A percentile compares a stretch with the other conserved stretches of the same genome.
Evolutionary conservation across 1,140 invertebrate species (phyloP).

Genomic region (Drosophila lacertosa): DNA sequence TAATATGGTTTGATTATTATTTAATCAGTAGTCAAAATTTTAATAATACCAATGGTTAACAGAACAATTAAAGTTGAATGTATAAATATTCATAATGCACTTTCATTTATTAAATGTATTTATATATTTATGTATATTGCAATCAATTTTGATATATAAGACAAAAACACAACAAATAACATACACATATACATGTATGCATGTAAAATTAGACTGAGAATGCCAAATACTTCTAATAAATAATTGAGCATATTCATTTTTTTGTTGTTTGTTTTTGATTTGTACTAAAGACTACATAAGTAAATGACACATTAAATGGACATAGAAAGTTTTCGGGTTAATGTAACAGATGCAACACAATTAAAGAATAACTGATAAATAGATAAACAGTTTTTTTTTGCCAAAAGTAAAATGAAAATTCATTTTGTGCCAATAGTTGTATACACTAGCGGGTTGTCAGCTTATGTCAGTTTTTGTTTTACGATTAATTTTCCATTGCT

Average conservation of each 20-base stretch:
- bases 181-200: conserved; percentile 2
- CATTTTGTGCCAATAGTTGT: conserved; percentile 31
- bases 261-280: conserved; percentile 7
- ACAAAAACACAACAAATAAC: conserved; percentile 29
- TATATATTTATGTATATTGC: conserved; percentile 1
- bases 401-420: conserved; percentile 22
- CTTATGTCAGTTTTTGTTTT: conserved; percentile 27
- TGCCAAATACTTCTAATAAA: conserved; percentile 28
- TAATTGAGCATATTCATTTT: conserved; percentile 44
- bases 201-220: conserved; percentile 9
- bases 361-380: conserved; percentile 67
- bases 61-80: conserved; percentile 64
- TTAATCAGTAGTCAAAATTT: conserved; percentile 59
- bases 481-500: conserved; percentile 68
- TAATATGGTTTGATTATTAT: conserved; percentile 60
- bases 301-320: conserved; percentile 81
- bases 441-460: conserved; percentile 7
- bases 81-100: conserved; percentile 30
- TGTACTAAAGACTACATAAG: conserved; percentile 69
- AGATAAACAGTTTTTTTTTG: conserved; percentile 61
- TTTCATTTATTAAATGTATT: conserved; percentile 2
- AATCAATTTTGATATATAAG: conserved; percentile 19
- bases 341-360: conserved; percentile 59
- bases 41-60: conserved; percentile 76
- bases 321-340: conserved; percentile 75